Conservation (phyloP, 2,113 vertebrate species). For the Spheniscus mendiculus region DNA sequence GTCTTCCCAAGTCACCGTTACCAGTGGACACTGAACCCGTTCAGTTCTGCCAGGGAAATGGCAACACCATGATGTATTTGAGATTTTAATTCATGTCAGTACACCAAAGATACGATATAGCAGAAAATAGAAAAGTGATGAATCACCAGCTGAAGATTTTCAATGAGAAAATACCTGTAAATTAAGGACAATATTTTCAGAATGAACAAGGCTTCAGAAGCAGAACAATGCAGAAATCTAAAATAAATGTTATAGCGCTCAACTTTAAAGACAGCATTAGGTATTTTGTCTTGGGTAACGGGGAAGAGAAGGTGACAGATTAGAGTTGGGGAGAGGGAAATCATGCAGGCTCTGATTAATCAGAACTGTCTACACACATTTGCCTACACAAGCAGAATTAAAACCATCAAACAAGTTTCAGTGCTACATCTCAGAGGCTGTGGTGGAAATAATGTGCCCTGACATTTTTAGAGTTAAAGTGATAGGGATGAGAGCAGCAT, state of each 20-base stretch:
- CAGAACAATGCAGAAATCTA: neutral
- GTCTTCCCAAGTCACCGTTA: no score
- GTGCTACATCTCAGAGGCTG: neutral
- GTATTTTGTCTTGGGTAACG: neutral
- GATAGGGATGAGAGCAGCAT: neutral
- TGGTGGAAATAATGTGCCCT: neutral
- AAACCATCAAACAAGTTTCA: neutral
- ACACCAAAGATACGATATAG: neutral
- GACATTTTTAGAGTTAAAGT: conserved; percentile 33
- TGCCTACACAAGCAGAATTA: conserved; percentile 23
- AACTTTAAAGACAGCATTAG: neutral
- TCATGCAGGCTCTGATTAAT: neutral
- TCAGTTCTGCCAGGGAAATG: conserved; percentile 2
- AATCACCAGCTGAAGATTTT: conserved; percentile 8
- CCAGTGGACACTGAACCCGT: neutral
- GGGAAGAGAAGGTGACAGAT: conserved; percentile 19
- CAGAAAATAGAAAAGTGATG: neutral
- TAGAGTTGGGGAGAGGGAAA: neutral
- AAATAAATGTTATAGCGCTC: neutral
- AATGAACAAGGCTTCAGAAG: neutral
- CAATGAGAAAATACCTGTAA: neutral
- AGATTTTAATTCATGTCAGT: neutral
- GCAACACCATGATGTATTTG: neutral
- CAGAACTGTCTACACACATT: conserved; percentile 5
- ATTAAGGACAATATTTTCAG: neutral